These are phyloP conservation scores for Piaya cayana DNA, from an alignment of 2,113 vertebrate genomes.

Conservation along the genomic window DNA sequence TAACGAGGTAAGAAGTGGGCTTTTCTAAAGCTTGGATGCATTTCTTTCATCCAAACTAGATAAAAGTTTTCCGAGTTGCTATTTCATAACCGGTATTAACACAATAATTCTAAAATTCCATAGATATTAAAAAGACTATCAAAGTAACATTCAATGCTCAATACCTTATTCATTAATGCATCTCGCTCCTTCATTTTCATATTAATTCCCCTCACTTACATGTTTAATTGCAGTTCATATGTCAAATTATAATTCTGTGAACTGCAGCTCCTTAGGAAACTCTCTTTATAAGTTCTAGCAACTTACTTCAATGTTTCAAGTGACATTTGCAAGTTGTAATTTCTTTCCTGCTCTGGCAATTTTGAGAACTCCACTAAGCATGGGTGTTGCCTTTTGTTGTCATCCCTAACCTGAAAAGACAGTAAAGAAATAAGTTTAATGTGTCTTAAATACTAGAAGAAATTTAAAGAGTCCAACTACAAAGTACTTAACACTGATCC, in stretches of 20 bases:
- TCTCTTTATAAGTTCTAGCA: neutral
- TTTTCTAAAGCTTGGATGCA: neutral
- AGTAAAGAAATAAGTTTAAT: neutral
- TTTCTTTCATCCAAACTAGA: neutral
- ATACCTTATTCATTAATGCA: neutral
- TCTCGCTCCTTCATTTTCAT: neutral
- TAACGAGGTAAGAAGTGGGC: neutral
- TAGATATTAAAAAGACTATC: neutral
- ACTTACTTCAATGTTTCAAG: constrained; percentile 95
- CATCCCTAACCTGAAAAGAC: constrained; percentile 86
- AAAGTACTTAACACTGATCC: neutral
- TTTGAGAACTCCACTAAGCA: constrained; percentile 94
- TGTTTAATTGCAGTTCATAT: neutral
- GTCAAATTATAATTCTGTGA: neutral
- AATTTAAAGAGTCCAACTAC: neutral
- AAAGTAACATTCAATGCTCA: neutral
- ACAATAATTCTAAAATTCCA: neutral
- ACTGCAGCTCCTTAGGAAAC: neutral
- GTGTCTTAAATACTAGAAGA: neutral
- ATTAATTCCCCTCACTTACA: neutral
- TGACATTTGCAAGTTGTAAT: constrained; percentile 97
- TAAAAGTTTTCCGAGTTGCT: neutral
- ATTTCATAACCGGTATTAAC: neutral
- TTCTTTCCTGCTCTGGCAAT: constrained; percentile 93
- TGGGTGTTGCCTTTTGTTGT: constrained; percentile 95